These are phyloP conservation scores for Brachionus koreanus DNA, from an alignment of 1,140 invertebrate species.

Conservation along the genomic window DNA sequence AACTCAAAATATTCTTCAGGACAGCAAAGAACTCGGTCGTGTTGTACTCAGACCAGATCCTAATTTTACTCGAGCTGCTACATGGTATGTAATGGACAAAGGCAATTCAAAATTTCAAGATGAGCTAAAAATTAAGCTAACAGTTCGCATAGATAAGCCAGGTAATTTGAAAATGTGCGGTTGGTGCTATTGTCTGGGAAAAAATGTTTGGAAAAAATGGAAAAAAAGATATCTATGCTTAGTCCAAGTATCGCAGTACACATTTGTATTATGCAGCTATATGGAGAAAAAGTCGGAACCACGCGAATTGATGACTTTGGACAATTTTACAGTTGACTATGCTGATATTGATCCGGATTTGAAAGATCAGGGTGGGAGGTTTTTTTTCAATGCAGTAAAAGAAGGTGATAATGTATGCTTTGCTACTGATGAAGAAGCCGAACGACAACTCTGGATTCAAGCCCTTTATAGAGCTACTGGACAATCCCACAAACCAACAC, in stretches of 20 bases:
- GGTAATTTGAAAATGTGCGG: conserved; percentile 98
- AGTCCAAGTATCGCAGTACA: conserved; percentile 96
- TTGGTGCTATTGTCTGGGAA: conserved; percentile 86
- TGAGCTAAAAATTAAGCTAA: conserved; percentile 92
- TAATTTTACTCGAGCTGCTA: conserved; percentile 79
- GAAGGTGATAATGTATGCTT: conserved; percentile 95
- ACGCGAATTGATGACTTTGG: conserved; percentile 97
- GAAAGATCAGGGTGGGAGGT: conserved; percentile 69
- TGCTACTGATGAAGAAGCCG: conserved; percentile 95
- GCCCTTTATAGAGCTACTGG: conserved; percentile 97
- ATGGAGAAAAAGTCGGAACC: conserved; percentile 98
- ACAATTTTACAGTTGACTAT: conserved; percentile 98
- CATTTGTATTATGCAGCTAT: conserved; percentile 98
- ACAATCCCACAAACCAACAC: conserved; percentile 95
- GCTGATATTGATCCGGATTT: conserved; percentile 71
- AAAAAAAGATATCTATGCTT: conserved; percentile 96
- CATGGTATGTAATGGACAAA: conserved; percentile 95
- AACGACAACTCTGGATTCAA: conserved; percentile 91
- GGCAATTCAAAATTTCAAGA: conserved; percentile 77
- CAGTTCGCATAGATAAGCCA: conserved; percentile 95
- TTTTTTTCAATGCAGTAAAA: conserved; percentile 95
- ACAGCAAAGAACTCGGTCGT: conserved; percentile 96
- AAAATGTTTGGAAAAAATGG: conserved; percentile 99
- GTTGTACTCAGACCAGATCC: conserved; percentile 80
- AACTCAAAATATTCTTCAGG: conserved; percentile 92